Base-by-base conservation (phyloP, 2,797 vertebrate species). In the Nasua narica region DNA sequence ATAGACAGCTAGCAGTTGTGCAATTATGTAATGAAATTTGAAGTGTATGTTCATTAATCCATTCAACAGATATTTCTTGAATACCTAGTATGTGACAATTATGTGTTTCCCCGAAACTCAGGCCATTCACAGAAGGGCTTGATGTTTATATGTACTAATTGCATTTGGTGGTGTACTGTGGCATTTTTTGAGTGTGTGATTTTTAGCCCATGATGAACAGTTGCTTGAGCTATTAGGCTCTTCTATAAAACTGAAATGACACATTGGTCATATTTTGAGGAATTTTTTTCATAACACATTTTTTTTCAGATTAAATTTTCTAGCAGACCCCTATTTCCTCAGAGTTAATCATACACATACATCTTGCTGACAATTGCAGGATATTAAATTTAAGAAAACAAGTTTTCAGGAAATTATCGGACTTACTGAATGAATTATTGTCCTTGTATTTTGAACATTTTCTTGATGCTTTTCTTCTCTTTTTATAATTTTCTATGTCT, bases 251-350 rank as follows among this genome's bases (percentile, higher is more conserved):
- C 15, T 93, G 67, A 81, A 16, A 29, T 25, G 9, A 67, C 76
- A 50, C 0, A 5, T 72, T 72, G n/a, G 35, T 67, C 16, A 18
- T 40, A 74, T 86, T 86, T 65, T 67, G 56, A 48, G 85, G 15
- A 37, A 82, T 58, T 93, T 40, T 86, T 86, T 62, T 56, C 43
- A 67, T 25, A 50, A n/a, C 4, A 50, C 46, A 37, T 18, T 46
- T 86, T 67, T 58, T 92, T 91, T 62, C 25, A 84, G 48, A 50
- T 78, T 84, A 56, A 72, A 81, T 79, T 94, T 91, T 91, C 62
- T 29, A 40, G n/a, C 5, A 56, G n/a, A 58, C 87, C 65, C 48
- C 0, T 79, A 54, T 86, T 82, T 82, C 13, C 60, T 95, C 58
- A 8, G 3, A 32, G 54, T 79, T 52, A 70, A 83, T 29, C 29